Percentiles rank a stretch among this genome's conserved stretches.
Conservation (phyloP, 2,113 vertebrate genomes). For the Oncorhynchus masou region DNA sequence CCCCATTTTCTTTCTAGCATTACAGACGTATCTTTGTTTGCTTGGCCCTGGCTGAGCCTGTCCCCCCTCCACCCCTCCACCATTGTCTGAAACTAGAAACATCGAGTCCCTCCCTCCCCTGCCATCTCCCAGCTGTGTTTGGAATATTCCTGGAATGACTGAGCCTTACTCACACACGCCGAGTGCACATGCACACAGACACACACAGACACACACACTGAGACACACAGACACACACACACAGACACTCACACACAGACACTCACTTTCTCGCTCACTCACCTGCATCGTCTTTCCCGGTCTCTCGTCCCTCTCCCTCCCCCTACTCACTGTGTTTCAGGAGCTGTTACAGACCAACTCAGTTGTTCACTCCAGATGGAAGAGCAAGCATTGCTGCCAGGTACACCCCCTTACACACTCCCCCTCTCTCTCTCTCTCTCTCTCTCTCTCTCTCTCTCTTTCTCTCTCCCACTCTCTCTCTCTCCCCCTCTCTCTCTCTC, state of each 20-base stretch:
- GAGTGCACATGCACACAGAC: slow-evolving; percentile 26
- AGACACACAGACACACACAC: slow-evolving; percentile 24
- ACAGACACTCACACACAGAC: slow-evolving; percentile 19
- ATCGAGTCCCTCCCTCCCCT: slow-evolving; percentile 5
- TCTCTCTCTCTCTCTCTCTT: neutral
- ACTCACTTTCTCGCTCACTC: neutral
- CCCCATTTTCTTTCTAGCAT: slow-evolving; percentile 72
- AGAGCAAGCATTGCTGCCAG: slow-evolving; percentile 90
- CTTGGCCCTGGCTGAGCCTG: slow-evolving; percentile 64
- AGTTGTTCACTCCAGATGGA: slow-evolving; percentile 92
- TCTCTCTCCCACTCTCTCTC: neutral
- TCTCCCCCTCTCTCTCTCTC: neutral
- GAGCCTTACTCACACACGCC: slow-evolving; percentile 45
- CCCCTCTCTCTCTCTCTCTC: neutral
- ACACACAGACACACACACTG: no score
- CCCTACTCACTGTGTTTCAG: slow-evolving; percentile 70
- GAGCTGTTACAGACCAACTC: slow-evolving; percentile 86
- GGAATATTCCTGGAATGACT: slow-evolving; percentile 70
- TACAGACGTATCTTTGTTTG: slow-evolving; percentile 89
- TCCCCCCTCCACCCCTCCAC: slow-evolving; percentile 59
- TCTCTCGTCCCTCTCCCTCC: slow-evolving; percentile 63
- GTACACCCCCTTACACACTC: slow-evolving; percentile 65
- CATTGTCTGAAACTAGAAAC: slow-evolving; percentile 75
- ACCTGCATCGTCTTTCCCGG: neutral
- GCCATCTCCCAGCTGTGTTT: slow-evolving; percentile 65